Conservation (phyloP, 2,888 invertebrate species). For the Ypsolopha sequella region DNA sequence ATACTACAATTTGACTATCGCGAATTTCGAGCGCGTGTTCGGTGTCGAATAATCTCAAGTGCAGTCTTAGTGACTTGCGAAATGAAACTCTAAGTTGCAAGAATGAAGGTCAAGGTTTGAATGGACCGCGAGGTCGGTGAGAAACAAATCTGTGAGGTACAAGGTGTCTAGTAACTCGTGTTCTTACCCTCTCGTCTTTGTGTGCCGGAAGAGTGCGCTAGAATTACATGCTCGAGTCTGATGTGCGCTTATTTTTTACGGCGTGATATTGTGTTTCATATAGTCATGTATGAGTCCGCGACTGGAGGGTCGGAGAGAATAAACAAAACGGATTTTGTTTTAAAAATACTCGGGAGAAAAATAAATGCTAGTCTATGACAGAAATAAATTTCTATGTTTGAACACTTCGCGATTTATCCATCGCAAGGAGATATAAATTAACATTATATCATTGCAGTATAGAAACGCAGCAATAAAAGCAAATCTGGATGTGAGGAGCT, state of each 20-base stretch:
- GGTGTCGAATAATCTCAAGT: constrained; percentile 44
- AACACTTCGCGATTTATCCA: too few relatives aligned
- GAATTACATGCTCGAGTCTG: constrained; percentile 70
- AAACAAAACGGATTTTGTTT: constrained; percentile 17
- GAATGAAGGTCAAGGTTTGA: constrained; percentile 35
- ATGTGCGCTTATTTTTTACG: constrained; percentile 71
- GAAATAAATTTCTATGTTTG: too few relatives aligned
- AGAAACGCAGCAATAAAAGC: too few relatives aligned
- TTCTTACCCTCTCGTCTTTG: constrained; percentile 70
- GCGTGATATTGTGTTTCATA: constrained; percentile 64
- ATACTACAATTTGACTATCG: constrained; percentile 72
- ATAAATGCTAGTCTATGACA: background rate
- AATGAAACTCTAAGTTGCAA: background rate
- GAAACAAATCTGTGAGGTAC: constrained; percentile 70
- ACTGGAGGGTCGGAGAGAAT: constrained; percentile 51
- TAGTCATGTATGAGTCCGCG: constrained; percentile 64
- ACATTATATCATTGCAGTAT: too few relatives aligned
- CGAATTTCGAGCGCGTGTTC: constrained; percentile 55
- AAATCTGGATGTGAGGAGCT: too few relatives aligned
- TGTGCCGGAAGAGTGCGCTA: constrained; percentile 70
- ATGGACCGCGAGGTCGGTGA: constrained; percentile 35
- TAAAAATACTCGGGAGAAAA: background rate
- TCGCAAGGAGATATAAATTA: too few relatives aligned
- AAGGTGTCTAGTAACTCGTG: constrained; percentile 71
- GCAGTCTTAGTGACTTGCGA: too few relatives aligned